Evolutionary conservation across 1,140 invertebrate genomes (phyloP).

Genomic region (Heliothis virescens): DNA sequence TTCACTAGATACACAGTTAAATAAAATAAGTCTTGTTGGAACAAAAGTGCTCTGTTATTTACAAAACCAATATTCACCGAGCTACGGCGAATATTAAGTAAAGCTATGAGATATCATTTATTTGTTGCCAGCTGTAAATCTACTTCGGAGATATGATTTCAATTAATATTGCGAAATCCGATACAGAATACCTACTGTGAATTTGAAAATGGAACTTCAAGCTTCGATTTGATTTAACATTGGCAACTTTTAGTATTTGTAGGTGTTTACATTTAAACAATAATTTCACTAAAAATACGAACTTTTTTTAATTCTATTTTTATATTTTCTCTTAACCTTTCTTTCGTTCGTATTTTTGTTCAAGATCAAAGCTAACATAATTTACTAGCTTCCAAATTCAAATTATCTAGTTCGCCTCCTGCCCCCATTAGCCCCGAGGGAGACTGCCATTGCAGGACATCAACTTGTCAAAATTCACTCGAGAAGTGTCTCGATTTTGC

Average conservation of each 20-base stretch:
- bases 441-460: conserved; percentile 55
- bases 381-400: conserved; percentile 39
- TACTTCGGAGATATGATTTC: conserved; percentile 4
- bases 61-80: conserved; percentile 21
- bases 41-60: conserved; percentile 24
- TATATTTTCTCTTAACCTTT: conserved; percentile 13
- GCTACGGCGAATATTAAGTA: conserved; percentile 11
- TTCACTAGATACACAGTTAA: conserved; percentile 27
- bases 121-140: conserved; percentile 26
- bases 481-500: conserved; percentile 65
- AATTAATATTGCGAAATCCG: conserved; percentile 15
- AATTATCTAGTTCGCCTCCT: conserved; percentile 40
- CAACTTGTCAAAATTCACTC: conserved; percentile 74
- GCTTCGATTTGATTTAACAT: background rate
- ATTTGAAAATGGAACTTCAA: background rate
- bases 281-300: background rate
- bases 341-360: conserved; percentile 39
- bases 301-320: background rate
- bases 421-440: conserved; percentile 40
- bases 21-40: conserved; percentile 19
- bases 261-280: too few species aligned
- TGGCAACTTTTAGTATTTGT: background rate
- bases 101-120: conserved; percentile 16
- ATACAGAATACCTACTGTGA: background rate
- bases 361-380: conserved; percentile 46